Conservation (phyloP, 1,140 invertebrate species). For the Heliconius himera region DNA sequence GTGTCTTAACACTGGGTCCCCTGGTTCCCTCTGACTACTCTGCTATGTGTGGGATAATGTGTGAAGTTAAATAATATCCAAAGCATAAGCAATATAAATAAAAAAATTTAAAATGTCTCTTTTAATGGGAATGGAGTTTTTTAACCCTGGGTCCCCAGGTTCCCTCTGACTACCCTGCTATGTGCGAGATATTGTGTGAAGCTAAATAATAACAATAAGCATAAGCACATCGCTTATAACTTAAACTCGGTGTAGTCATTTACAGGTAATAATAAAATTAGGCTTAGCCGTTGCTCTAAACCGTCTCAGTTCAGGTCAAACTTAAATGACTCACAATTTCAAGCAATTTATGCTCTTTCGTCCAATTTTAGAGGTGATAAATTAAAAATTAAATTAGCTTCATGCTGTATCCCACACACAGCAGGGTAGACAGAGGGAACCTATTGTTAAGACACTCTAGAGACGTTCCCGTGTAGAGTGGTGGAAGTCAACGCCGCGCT, state of each 20-base stretch:
- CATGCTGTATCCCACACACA: too few species aligned
- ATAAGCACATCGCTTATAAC: background rate
- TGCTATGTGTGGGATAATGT: too few species aligned
- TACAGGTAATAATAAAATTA: slow-evolving; percentile 43
- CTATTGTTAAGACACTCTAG: too few species aligned
- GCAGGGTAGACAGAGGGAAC: too few species aligned
- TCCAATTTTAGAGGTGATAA: background rate
- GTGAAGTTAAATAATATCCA: too few species aligned
- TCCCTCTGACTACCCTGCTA: background rate
- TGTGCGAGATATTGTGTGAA: background rate
- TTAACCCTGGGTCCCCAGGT: background rate
- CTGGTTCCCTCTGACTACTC: too few species aligned
- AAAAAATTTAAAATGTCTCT: too few species aligned
- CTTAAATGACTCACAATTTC: slow-evolving; percentile 27
- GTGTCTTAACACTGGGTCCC: too few species aligned
- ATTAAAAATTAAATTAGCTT: background rate
- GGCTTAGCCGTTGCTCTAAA: slow-evolving; percentile 27
- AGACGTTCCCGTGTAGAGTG: too few species aligned
- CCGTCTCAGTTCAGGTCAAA: slow-evolving; percentile 35
- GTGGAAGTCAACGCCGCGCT: too few species aligned
- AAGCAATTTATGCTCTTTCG: slow-evolving; percentile 6
- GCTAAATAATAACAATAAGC: background rate
- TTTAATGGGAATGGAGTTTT: background rate
- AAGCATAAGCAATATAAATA: too few species aligned
- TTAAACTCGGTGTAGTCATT: slow-evolving; percentile 29